phyloP scores from a whole-genome alignment of 1,140 invertebrate genomes.

The Panagrolaimus sp. region DNA sequence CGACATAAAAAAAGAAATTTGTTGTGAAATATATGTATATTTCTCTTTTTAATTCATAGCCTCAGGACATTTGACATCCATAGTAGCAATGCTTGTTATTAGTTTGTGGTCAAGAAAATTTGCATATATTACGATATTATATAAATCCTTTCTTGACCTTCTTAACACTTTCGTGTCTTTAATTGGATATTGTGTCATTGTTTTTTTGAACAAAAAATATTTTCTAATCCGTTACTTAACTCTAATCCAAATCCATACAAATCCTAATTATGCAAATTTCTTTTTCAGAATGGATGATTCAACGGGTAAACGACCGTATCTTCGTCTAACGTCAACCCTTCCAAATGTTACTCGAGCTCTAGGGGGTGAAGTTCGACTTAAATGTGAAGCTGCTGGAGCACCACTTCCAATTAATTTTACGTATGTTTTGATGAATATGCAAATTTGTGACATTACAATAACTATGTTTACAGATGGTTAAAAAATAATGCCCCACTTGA shows the following conservation, averaged over 20 bases:
- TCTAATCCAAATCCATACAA: too few species aligned
- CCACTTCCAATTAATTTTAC: conserved; percentile 50
- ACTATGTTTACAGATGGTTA: conserved; percentile 44
- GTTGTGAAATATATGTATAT: too few species aligned
- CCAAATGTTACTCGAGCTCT: conserved; percentile 50
- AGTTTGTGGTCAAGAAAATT: too few species aligned
- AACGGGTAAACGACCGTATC: conserved; percentile 47
- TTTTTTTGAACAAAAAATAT: too few species aligned
- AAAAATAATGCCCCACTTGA: conserved; percentile 56
- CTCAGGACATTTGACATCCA: too few species aligned
- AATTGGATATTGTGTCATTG: too few species aligned
- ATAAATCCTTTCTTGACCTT: background rate
- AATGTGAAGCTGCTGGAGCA: conserved; percentile 54
- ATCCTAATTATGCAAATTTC: background rate
- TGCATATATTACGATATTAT: too few species aligned
- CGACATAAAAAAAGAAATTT: too few species aligned
- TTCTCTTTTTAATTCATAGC: too few species aligned
- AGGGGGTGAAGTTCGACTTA: conserved; percentile 52
- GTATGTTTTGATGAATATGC: too few species aligned
- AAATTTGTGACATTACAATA: conserved; percentile 2
- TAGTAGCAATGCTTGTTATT: too few species aligned
- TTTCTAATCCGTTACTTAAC: too few species aligned
- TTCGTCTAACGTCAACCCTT: conserved; percentile 47
- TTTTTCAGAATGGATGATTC: conserved; percentile 56
- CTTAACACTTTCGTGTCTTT: background rate